Conservation (phyloP, 2,797 vertebrate species). For the Serranus cabrilla region DNA sequence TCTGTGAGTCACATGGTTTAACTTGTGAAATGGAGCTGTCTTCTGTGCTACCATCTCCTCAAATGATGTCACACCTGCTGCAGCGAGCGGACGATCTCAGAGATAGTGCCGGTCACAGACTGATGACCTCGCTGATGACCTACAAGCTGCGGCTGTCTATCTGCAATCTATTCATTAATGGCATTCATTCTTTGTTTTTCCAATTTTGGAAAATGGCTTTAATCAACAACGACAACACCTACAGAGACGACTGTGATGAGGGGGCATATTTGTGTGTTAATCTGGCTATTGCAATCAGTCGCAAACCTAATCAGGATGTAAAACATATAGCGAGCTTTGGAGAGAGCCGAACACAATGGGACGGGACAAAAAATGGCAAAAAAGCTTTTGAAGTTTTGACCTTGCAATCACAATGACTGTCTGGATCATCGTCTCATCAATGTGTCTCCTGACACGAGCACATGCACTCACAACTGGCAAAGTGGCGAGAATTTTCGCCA, state of each 20-base stretch:
- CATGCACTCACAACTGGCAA: slow-evolving; percentile 22
- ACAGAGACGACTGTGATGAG: slow-evolving; percentile 4
- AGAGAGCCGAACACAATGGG: slow-evolving; percentile 11
- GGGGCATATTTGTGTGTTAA: slow-evolving; percentile 13
- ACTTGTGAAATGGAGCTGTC: slow-evolving; percentile 50
- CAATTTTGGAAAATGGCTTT: slow-evolving; percentile 21
- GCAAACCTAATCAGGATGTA: slow-evolving; percentile 55
- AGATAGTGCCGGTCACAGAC: slow-evolving; percentile 54
- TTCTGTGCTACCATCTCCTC: slow-evolving; percentile 44
- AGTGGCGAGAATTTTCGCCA: slow-evolving; percentile 31
- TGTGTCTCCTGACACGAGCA: slow-evolving; percentile 31
- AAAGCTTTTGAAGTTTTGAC: slow-evolving; percentile 52
- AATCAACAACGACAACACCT: slow-evolving; percentile 46
- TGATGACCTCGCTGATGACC: slow-evolving; percentile 73
- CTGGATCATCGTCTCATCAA: slow-evolving; percentile 50
- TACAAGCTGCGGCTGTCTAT: slow-evolving; percentile 35
- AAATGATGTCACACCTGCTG: slow-evolving; percentile 69
- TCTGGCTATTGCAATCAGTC: slow-evolving; percentile 53
- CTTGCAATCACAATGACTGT: slow-evolving; percentile 58
- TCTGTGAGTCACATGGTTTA: slow-evolving; percentile 69
- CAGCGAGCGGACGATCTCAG: slow-evolving; percentile 53
- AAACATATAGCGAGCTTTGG: slow-evolving; percentile 23
- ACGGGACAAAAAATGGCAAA: slow-evolving; percentile 1
- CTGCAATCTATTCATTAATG: slow-evolving; percentile 52
- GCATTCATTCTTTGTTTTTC: slow-evolving; percentile 39